Conservation (phyloP, 2,113 vertebrate species). For the Myotis lucifugus region DNA sequence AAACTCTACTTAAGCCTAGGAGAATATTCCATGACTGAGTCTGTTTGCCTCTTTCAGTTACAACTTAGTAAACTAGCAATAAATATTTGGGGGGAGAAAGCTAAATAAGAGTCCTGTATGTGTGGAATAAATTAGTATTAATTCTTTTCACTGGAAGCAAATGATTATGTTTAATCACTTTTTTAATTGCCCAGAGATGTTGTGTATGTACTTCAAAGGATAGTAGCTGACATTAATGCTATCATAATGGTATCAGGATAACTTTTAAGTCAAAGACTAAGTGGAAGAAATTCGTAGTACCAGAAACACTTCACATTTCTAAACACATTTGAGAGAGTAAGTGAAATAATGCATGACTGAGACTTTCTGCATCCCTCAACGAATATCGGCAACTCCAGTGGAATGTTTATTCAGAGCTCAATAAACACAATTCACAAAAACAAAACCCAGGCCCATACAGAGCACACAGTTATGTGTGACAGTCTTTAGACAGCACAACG, state of each 20-base stretch:
- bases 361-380: background rate
- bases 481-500: conserved; percentile 70
- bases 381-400: background rate
- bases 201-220: conserved; percentile 41
- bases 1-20: background rate
- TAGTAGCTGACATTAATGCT: background rate
- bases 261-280: conserved; percentile 51
- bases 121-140: conserved; percentile 8
- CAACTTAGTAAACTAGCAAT: background rate
- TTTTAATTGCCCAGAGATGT: conserved; percentile 24
- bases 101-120: background rate
- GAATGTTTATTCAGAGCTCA: conserved; percentile 33
- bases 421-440: conserved; percentile 51
- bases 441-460: conserved; percentile 40
- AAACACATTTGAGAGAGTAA: conserved; percentile 12
- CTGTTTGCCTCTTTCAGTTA: conserved; percentile 28
- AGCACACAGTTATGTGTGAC: conserved; percentile 66
- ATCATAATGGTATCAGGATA: background rate
- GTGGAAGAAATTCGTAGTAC: conserved; percentile 56
- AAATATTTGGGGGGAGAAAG: background rate
- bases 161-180: background rate
- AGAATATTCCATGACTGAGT: conserved; percentile 15
- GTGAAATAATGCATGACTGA: conserved; percentile 21
- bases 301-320: conserved; percentile 36
- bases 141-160: conserved; percentile 29